Evolutionary conservation across 2,113 vertebrate genomes (phyloP).

Genomic region (Tachysurus vachellii): DNA sequence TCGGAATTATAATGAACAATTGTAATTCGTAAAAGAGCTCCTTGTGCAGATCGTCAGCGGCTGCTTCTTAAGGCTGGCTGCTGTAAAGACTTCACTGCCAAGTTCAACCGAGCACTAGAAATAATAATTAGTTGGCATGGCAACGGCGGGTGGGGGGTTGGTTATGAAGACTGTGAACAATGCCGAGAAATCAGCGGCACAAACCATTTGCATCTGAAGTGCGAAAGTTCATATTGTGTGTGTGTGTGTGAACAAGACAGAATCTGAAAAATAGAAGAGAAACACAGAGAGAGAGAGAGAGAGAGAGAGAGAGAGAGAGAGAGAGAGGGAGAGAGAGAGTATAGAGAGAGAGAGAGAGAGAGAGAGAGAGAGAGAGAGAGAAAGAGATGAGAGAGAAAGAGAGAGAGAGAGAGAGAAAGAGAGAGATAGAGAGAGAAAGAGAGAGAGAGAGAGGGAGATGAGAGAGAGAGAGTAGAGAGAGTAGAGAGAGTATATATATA

Average conservation of each 20-base stretch:
- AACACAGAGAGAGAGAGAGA: neutral
- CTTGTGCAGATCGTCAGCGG: constrained; percentile 26
- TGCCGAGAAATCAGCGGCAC: constrained; percentile 42
- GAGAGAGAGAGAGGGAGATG: neutral
- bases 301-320: constrained; percentile 1
- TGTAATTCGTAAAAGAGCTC: constrained; percentile 17
- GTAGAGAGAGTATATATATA: neutral
- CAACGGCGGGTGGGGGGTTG: constrained; percentile 38
- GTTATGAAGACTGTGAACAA: constrained; percentile 49
- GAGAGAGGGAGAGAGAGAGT: neutral
- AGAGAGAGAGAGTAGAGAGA: neutral
- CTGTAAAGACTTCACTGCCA: constrained; percentile 51
- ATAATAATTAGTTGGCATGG: constrained; percentile 58
- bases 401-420: neutral
- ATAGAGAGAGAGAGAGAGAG: neutral
- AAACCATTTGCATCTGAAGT: constrained; percentile 53
- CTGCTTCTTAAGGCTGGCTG: constrained; percentile 44
- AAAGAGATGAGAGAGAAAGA: neutral
- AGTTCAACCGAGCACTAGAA: constrained; percentile 57
- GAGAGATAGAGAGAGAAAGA: neutral
- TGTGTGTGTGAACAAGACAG: neutral
- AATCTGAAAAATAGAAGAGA: neutral
- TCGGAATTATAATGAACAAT: constrained; percentile 30
- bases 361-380: neutral
- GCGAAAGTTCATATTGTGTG: constrained; percentile 40